Evolutionary conservation across 1,140 invertebrate genomes (phyloP).

Genomic region (Anastrepha ludens): DNA sequence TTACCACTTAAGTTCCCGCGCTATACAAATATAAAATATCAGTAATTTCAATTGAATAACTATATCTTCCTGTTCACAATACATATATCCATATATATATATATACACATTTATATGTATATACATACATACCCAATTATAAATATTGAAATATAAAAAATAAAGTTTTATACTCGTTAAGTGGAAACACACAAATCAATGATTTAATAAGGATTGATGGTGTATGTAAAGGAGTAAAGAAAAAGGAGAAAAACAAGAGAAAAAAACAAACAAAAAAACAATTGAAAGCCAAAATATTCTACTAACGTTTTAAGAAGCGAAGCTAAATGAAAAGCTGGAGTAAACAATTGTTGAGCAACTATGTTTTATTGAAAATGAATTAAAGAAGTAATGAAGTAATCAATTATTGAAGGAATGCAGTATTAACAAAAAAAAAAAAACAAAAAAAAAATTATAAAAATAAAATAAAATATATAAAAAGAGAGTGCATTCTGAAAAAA

Average conservation of each 20-base stretch:
- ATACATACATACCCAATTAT: slow-evolving; percentile 23
- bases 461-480: slow-evolving; percentile 26
- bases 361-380: neutral
- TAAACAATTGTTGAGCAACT: slow-evolving; percentile 11
- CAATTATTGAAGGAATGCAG: slow-evolving; percentile 45
- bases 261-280: neutral
- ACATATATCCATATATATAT: slow-evolving; percentile 34
- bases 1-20: slow-evolving; percentile 21
- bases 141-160: slow-evolving; percentile 25
- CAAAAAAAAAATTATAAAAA: neutral
- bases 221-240: slow-evolving; percentile 2
- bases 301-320: slow-evolving; percentile 33
- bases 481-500: slow-evolving; percentile 46
- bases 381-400: neutral
- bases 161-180: slow-evolving; percentile 51
- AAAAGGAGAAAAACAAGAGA: neutral
- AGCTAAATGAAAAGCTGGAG: neutral
- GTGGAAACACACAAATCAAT: slow-evolving; percentile 33
- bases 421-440: neutral
- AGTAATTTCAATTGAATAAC: slow-evolving; percentile 4
- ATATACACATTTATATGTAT: neutral
- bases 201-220: neutral
- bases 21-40: slow-evolving; percentile 24
- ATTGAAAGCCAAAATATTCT: slow-evolving; percentile 51
- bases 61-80: slow-evolving; percentile 57